Percentiles rank a stretch among this genome's conserved stretches.
Evolutionary conservation across 2,113 vertebrate species (phyloP).

Genomic region (Neodon shergylaensis): DNA sequence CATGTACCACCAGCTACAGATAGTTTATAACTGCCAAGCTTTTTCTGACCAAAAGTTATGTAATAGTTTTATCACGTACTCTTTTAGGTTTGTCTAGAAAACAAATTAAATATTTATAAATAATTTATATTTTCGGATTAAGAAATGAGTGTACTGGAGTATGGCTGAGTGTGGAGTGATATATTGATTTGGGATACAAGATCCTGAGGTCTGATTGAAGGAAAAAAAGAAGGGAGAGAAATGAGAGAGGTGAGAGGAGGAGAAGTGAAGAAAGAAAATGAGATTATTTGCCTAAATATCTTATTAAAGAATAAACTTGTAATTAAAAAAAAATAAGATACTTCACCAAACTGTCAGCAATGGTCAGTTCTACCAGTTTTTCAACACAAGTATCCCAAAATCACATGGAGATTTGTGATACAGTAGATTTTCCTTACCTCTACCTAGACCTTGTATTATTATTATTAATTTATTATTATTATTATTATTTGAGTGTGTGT

Average conservation of each 20-base stretch:
- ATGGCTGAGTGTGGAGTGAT: background rate
- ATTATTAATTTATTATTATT: background rate
- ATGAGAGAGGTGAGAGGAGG: no score
- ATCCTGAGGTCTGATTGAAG: background rate
- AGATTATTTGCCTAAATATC: background rate
- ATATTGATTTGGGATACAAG: background rate
- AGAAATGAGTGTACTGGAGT: background rate
- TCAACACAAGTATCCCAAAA: background rate
- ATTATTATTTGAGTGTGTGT: background rate
- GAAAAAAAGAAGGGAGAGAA: rapidly evolving
- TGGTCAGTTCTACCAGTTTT: background rate
- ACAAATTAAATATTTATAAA: background rate
- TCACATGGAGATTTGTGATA: background rate
- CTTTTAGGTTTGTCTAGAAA: background rate
- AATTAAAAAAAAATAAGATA: background rate
- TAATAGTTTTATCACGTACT: background rate
- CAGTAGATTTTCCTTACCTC: background rate
- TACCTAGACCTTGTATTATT: background rate
- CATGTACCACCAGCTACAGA: no score
- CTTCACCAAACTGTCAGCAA: background rate
- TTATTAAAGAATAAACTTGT: background rate
- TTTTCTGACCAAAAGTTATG: background rate
- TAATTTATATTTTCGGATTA: background rate
- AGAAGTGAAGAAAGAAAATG: no score
- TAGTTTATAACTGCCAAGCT: no score